Percentiles rank a stretch among this genome's conserved stretches.
Conservation (phyloP, 2,888 invertebrate genomes). For the Eupithecia inturbata region DNA sequence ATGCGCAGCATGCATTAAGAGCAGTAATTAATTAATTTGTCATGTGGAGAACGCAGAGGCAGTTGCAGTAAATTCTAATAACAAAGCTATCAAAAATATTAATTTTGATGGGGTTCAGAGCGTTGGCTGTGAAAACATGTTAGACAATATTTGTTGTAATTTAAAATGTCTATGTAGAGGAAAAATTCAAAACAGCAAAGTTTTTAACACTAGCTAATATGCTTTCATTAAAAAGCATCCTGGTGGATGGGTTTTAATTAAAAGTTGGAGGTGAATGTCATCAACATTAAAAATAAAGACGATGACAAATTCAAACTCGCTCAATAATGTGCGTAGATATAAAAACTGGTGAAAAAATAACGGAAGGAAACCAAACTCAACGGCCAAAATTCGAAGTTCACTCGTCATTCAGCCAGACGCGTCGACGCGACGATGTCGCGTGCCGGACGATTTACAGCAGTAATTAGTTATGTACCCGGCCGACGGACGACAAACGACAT, state of each 20-base stretch:
- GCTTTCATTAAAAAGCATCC: background rate
- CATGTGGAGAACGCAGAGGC: conserved; percentile 12
- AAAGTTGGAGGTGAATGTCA: no score
- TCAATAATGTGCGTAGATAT: background rate
- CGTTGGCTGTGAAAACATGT: conserved; percentile 6
- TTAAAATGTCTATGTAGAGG: background rate
- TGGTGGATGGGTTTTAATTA: no score
- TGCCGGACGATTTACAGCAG: conserved; percentile 74
- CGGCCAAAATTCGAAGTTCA: conserved; percentile 39
- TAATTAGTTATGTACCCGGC: conserved; percentile 75
- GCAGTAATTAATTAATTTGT: conserved; percentile 36
- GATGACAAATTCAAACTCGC: background rate
- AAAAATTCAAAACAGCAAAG: background rate
- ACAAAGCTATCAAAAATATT: conserved; percentile 31
- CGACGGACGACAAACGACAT: conserved; percentile 74
- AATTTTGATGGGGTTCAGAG: conserved; percentile 28
- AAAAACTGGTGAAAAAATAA: conserved; percentile 21
- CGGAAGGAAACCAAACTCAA: conserved; percentile 41
- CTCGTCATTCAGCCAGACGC: conserved; percentile 49
- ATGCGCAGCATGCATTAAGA: conserved; percentile 21
- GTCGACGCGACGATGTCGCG: conserved; percentile 58
- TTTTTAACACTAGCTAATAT: background rate
- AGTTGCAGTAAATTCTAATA: conserved; percentile 35
- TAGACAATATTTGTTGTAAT: background rate
- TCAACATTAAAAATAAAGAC: background rate